Percentiles rank a stretch among this genome's conserved stretches.
Conservation (phyloP, 2,797 vertebrate species). For the Lagorchestes hirsutus region DNA sequence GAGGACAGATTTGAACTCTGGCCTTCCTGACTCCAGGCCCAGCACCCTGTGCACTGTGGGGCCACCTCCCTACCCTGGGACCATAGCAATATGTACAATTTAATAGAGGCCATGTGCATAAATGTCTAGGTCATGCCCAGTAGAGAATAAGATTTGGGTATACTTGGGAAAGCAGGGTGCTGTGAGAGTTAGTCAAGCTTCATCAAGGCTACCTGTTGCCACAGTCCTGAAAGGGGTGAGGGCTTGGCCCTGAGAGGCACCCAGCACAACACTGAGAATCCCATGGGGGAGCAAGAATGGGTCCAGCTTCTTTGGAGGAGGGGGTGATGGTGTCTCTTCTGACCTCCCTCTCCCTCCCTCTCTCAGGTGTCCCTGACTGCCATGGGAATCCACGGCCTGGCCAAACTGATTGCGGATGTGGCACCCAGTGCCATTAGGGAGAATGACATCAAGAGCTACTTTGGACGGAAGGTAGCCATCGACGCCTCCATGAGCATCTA, state of each 20-base stretch:
- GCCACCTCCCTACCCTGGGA: too few relatives aligned
- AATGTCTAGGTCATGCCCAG: fast-evolving
- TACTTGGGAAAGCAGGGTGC: too few relatives aligned
- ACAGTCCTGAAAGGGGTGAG: too few relatives aligned
- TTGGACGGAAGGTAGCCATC: conserved; percentile 97
- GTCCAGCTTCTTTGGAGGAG: background rate
- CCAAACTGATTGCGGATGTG: conserved; percentile 95
- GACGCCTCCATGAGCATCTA: conserved; percentile 99
- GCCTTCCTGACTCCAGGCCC: background rate
- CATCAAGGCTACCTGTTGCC: too few relatives aligned
- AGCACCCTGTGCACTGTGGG: background rate
- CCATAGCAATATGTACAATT: too few relatives aligned
- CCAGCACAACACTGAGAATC: background rate
- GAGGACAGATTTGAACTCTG: too few relatives aligned
- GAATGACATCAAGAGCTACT: conserved; percentile 96
- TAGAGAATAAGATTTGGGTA: background rate
- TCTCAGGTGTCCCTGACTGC: conserved; percentile 16
- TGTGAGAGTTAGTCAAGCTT: background rate
- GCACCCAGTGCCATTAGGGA: conserved; percentile 94
- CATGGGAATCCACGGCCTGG: conserved; percentile 98
- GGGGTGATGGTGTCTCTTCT: background rate
- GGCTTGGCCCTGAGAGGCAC: background rate
- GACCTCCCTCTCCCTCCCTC: background rate
- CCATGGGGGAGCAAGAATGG: background rate
- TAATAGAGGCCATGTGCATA: too few relatives aligned